A percentile compares a stretch with the other conserved stretches of the same genome.
Conservation (phyloP, 2,888 invertebrate species). For the Podabrus alpinus region DNA sequence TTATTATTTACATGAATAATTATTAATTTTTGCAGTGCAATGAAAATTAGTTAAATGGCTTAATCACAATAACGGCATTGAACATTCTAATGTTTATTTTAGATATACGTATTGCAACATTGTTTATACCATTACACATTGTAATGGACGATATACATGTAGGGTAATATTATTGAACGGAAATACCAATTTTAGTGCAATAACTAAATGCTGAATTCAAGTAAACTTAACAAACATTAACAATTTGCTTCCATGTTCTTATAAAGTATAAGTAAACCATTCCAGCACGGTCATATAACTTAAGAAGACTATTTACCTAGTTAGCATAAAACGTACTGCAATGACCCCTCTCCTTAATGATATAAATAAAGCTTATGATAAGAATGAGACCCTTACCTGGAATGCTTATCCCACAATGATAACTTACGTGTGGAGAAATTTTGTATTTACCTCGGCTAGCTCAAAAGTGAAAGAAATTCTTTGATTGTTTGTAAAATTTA, state of each 20-base stretch:
- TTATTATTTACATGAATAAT: too few species aligned
- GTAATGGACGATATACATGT: neutral
- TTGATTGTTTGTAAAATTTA: too few species aligned
- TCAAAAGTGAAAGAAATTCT: too few species aligned
- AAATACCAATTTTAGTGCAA: neutral
- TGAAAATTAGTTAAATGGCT: neutral
- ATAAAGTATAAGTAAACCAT: neutral
- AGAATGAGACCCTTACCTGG: too few species aligned
- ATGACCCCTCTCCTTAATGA: too few species aligned
- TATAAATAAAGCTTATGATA: too few species aligned
- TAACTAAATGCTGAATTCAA: neutral
- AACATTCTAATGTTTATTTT: neutral
- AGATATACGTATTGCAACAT: neutral
- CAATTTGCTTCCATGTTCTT: neutral
- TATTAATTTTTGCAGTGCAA: too few species aligned
- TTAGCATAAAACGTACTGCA: too few species aligned
- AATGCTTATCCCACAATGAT: too few species aligned
- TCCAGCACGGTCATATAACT: neutral
- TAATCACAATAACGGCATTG: neutral
- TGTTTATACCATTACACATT: neutral
- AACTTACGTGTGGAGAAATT: too few species aligned
- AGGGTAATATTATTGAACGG: neutral
- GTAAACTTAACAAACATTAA: neutral
- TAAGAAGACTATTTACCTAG: too few species aligned
- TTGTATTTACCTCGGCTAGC: too few species aligned